Evolutionary conservation across 2,113 vertebrate species (phyloP).

Genomic region (Eidolon helvum): DNA sequence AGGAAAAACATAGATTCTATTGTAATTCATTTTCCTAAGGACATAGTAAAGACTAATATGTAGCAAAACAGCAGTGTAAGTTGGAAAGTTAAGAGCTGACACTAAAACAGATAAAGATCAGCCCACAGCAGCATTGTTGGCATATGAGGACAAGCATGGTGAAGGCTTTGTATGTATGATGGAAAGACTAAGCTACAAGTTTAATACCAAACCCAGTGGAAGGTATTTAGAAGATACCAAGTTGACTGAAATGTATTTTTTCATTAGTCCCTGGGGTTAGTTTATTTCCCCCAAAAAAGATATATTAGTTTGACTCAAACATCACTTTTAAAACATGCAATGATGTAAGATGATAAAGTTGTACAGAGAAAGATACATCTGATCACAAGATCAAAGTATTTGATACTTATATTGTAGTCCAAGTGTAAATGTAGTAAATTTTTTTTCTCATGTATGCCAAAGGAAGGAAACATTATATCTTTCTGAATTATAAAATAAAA

Average conservation of each 20-base stretch:
- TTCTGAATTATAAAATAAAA: neutral
- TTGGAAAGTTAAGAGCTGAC: neutral
- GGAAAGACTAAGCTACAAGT: neutral
- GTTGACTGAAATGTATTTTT: neutral
- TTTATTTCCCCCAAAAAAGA: neutral
- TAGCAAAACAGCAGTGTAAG: neutral
- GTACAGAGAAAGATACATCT: neutral
- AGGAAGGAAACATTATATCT: neutral
- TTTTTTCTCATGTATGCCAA: neutral
- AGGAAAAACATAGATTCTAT: neutral
- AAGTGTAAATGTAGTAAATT: neutral
- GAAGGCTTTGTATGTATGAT: neutral
- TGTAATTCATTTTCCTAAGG: neutral
- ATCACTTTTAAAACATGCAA: neutral
- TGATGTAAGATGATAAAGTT: neutral
- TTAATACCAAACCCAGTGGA: neutral
- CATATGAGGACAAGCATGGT: neutral
- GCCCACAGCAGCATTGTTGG: neutral
- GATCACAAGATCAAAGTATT: neutral
- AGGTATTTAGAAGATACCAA: neutral
- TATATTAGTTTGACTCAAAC: neutral
- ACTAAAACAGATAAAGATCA: neutral
- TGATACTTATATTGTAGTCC: neutral
- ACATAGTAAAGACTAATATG: neutral
- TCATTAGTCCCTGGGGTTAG: neutral